These are phyloP conservation scores for Lophotriccus pileatus DNA, from an alignment of 2,797 vertebrate species.

Conservation along the genomic window DNA sequence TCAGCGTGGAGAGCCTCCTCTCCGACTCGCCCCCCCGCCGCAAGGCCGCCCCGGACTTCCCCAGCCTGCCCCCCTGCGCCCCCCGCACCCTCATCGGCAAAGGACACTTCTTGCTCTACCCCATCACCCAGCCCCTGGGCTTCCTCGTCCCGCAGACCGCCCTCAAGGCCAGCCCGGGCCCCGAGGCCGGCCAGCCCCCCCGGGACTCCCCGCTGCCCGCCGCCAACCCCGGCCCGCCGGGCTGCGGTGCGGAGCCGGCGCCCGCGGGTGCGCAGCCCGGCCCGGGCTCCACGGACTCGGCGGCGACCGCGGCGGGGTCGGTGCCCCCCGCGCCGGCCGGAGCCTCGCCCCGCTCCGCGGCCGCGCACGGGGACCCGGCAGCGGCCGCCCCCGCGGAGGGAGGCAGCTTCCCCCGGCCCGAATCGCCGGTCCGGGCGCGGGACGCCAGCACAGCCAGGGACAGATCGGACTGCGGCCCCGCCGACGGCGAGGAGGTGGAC, in stretches of 20 bases:
- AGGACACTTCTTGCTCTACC: conserved; percentile 94
- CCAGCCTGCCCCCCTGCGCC: conserved; percentile 81
- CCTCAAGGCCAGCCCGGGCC: conserved; percentile 78
- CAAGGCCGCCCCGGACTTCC: conserved; percentile 84
- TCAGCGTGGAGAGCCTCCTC: conserved; percentile 94
- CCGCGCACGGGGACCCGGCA: background rate
- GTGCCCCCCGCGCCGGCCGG: background rate
- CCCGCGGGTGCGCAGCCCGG: conserved; percentile 68
- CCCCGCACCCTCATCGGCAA: conserved; percentile 92
- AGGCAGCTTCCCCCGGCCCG: conserved; percentile 72
- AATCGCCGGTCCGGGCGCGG: conserved; percentile 73
- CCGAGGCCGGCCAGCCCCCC: conserved; percentile 68
- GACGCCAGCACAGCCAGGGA: conserved; percentile 78
- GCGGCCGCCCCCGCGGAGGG: conserved; percentile 61
- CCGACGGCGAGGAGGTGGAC: conserved; percentile 82
- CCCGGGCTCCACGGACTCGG: conserved; percentile 30
- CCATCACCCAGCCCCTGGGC: conserved; percentile 94
- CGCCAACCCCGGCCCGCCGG: conserved; percentile 59
- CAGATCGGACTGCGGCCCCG: conserved; percentile 72
- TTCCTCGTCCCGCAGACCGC: conserved; percentile 95
- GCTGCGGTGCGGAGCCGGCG: conserved; percentile 66
- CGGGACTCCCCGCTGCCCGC: conserved; percentile 72
- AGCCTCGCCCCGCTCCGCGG: background rate
- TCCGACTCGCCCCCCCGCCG: conserved; percentile 92
- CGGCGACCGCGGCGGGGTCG: background rate